A percentile compares a stretch with the other conserved stretches of the same genome.
These are phyloP conservation scores for Pandion haliaetus DNA, from an alignment of 2,113 vertebrate genomes.

Conservation along the genomic window DNA sequence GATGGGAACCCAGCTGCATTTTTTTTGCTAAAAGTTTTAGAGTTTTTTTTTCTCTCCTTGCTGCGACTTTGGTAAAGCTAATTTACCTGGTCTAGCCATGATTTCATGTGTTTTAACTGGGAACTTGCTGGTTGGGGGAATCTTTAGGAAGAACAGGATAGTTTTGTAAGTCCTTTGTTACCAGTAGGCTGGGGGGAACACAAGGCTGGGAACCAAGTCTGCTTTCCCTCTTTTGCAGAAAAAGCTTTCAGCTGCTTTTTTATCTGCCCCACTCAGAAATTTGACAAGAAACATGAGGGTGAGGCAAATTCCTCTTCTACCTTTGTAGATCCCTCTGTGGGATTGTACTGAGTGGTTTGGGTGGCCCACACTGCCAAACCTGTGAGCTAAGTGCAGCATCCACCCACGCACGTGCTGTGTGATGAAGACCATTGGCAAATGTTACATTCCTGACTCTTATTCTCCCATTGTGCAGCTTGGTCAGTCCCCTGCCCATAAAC, in stretches of 20 bases:
- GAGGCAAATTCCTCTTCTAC: not conserved
- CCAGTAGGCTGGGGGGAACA: not conserved
- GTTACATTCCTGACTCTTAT: not conserved
- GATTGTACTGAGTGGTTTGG: not conserved
- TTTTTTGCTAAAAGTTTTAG: not conserved
- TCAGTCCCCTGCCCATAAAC: not conserved
- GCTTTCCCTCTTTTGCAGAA: not conserved
- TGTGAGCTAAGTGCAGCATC: not conserved
- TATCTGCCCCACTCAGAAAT: not conserved
- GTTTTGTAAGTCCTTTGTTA: not conserved
- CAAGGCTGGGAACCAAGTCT: not conserved
- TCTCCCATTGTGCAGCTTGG: not conserved
- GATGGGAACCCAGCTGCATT: not conserved
- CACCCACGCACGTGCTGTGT: rapidly evolving
- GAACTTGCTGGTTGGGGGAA: not conserved
- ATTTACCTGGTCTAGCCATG: not conserved
- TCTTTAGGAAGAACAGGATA: not conserved
- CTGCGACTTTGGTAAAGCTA: not conserved
- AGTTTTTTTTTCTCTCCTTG: not conserved
- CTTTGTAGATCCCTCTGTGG: not conserved
- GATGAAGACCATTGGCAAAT: not conserved
- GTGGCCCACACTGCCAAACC: rapidly evolving
- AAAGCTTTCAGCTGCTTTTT: not conserved
- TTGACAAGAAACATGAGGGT: not conserved
- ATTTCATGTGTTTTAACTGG: not conserved